Percentiles rank a stretch among this genome's conserved stretches.
Evolutionary conservation across 2,797 vertebrate genomes (phyloP).

Genomic region (Micrastur ruficollis): DNA sequence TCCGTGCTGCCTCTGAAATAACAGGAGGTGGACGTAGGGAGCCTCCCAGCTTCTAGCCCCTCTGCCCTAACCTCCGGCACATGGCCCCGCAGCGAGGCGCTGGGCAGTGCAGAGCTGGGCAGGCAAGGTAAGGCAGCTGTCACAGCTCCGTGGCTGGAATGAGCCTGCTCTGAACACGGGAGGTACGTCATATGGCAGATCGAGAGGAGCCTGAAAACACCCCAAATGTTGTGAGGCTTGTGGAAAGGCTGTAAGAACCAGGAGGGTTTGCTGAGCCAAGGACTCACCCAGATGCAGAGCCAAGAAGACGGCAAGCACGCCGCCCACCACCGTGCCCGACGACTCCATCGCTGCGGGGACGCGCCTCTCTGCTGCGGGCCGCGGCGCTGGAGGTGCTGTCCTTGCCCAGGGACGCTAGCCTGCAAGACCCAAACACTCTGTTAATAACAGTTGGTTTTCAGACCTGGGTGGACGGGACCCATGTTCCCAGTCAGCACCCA

Average conservation of each 20-base stretch:
- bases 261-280: neutral
- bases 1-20: neutral
- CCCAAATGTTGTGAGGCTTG: neutral
- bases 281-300: constrained; percentile 54
- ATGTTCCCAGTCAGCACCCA: neutral
- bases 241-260: neutral
- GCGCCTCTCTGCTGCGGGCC: fast-evolving
- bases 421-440: neutral
- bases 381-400: neutral
- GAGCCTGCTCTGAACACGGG: neutral
- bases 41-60: neutral
- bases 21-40: neutral
- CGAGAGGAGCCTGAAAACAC: neutral
- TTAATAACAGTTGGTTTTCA: neutral
- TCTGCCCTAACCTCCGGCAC: neutral
- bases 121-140: neutral
- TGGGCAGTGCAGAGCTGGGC: neutral
- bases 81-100: too few relatives aligned
- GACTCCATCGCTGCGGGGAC: neutral
- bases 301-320: neutral
- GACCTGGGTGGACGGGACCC: neutral
- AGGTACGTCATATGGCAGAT: neutral
- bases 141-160: neutral
- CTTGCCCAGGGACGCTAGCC: neutral
- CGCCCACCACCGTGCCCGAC: fast-evolving